These are phyloP conservation scores for Proterorhinus semilunaris DNA, from an alignment of 2,113 vertebrate species.

Conservation along the genomic window DNA sequence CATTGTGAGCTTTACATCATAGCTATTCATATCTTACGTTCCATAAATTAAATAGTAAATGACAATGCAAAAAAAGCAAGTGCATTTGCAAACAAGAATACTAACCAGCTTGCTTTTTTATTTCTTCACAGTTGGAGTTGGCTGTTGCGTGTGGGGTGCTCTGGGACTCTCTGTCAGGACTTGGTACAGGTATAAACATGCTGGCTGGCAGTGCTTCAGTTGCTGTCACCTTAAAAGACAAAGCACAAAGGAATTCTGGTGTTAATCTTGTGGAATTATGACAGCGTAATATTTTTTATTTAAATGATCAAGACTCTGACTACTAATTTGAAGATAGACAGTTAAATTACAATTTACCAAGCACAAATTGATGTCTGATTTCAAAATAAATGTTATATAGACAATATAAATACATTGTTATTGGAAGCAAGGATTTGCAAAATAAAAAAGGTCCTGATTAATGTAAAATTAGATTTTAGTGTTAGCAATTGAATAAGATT, in stretches of 20 bases:
- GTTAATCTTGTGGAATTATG: conserved; percentile 30
- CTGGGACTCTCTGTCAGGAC: conserved; percentile 83
- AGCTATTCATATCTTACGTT: neutral
- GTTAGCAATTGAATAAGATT: conserved; percentile 9
- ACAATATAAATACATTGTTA: neutral
- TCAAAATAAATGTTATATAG: no score
- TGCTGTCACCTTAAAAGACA: conserved; percentile 86
- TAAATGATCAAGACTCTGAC: neutral
- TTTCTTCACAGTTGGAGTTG: conserved; percentile 79
- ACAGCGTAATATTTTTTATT: conserved; percentile 9
- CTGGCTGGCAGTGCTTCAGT: conserved; percentile 94
- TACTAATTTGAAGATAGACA: neutral
- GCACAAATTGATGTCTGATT: no score
- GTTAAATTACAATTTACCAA: conserved; percentile 4
- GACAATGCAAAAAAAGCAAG: neutral
- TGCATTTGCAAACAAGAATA: conserved; percentile 27
- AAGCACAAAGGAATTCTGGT: conserved; percentile 39
- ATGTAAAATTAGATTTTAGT: neutral
- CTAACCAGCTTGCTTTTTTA: conserved; percentile 89
- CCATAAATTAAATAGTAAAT: neutral
- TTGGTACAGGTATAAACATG: conserved; percentile 90
- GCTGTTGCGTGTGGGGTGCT: conserved; percentile 61
- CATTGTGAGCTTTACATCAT: neutral
- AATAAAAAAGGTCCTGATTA: neutral
- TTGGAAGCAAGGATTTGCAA: neutral